A percentile compares a stretch with the other conserved stretches of the same genome.
Evolutionary conservation across 2,797 vertebrate genomes (phyloP).

Genomic region (Sylvia borin): DNA sequence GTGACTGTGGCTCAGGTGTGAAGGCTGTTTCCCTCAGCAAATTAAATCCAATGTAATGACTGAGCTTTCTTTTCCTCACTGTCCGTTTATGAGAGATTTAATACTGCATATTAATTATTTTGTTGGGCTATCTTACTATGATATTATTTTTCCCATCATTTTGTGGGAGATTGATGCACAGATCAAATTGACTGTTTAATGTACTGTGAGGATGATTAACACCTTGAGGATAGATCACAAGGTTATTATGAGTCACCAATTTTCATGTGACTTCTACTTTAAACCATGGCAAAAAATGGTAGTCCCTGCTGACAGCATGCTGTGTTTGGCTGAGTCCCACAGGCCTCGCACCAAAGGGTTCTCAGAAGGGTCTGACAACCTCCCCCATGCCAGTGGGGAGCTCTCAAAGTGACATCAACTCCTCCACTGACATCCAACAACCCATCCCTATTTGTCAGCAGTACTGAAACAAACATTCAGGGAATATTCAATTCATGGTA

Average conservation of each 20-base stretch:
- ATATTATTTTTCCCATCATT: slow-evolving; percentile 61
- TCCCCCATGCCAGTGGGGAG: neutral
- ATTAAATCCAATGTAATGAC: slow-evolving; percentile 74
- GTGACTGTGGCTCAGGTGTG: slow-evolving; percentile 74
- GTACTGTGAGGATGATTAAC: slow-evolving; percentile 44
- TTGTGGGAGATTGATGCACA: slow-evolving; percentile 52
- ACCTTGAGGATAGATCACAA: slow-evolving; percentile 20
- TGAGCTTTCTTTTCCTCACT: slow-evolving; percentile 63
- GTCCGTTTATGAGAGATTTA: slow-evolving; percentile 65
- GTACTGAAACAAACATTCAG: neutral
- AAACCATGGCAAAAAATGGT: neutral
- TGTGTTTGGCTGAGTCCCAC: neutral
- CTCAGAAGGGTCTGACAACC: neutral
- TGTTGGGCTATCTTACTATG: slow-evolving; percentile 29
- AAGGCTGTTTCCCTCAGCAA: slow-evolving; percentile 70
- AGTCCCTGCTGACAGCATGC: neutral
- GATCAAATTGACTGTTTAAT: slow-evolving; percentile 57
- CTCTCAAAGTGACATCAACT: neutral
- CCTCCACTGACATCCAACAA: neutral
- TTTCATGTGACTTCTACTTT: neutral
- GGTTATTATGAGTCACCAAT: neutral
- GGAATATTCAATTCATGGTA: neutral
- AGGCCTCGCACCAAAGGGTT: neutral
- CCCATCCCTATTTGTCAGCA: neutral
- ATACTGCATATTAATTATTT: slow-evolving; percentile 70